A percentile compares a stretch with the other conserved stretches of the same genome.
These are phyloP conservation scores for Mus spicilegus DNA, from an alignment of 2,113 vertebrate species.

Conservation along the genomic window DNA sequence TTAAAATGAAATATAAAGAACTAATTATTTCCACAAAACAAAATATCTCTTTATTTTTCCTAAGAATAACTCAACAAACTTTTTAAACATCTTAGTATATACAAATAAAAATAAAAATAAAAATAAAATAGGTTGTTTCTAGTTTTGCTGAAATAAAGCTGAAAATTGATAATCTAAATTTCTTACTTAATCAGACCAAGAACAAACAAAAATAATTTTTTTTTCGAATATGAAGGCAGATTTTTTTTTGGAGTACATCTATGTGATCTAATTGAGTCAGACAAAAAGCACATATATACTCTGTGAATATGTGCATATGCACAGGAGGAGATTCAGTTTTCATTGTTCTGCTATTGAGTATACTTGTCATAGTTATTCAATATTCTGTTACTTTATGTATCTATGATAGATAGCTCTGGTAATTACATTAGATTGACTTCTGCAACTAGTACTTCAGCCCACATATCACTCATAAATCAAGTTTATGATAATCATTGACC, in stretches of 20 bases:
- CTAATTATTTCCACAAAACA: neutral
- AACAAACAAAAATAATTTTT: neutral
- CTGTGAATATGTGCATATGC: too few relatives aligned
- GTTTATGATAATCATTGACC: neutral
- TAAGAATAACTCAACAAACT: neutral
- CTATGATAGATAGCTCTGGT: neutral
- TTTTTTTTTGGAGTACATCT: neutral
- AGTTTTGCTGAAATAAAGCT: neutral
- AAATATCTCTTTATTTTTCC: neutral
- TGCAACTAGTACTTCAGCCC: neutral
- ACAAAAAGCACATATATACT: rapidly evolving
- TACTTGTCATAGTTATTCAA: neutral
- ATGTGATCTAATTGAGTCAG: neutral
- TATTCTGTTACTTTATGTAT: neutral
- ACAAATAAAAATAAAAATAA: neutral
- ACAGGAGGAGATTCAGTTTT: neutral
- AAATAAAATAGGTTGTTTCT: neutral
- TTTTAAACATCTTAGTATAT: neutral
- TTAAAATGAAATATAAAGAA: neutral
- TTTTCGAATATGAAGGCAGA: neutral
- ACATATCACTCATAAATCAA: neutral
- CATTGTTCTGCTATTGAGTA: neutral
- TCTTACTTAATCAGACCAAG: neutral
- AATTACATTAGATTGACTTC: neutral
- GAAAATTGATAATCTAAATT: neutral